phyloP scores from a whole-genome alignment of 1,140 invertebrate species.

The Pentalonia nigronervosa region DNA sequence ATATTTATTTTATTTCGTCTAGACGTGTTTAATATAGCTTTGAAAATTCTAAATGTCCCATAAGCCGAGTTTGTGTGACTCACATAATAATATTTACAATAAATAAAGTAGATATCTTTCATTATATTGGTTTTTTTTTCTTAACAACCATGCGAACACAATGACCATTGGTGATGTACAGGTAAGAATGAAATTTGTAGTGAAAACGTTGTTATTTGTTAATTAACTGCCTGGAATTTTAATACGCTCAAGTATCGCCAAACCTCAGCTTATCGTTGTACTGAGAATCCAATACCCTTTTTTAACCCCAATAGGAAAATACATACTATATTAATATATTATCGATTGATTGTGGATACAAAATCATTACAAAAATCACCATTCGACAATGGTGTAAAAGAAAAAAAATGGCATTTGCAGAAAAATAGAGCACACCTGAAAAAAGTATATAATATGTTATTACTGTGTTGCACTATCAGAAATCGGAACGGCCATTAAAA shows the following conservation, averaged over 20 bases:
- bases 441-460: background rate
- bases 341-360: background rate
- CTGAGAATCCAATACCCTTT: background rate
- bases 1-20: conserved; percentile 52
- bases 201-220: background rate
- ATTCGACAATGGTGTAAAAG: background rate
- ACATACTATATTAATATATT: background rate
- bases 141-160: background rate
- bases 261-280: background rate
- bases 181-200: background rate
- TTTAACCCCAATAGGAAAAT: too few relatives aligned
- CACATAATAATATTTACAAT: conserved; percentile 12
- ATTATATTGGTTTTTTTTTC: conserved; percentile 8
- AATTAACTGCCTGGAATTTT: background rate
- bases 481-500: background rate
- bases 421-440: background rate
- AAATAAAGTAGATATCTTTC: background rate
- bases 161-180: background rate
- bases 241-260: background rate
- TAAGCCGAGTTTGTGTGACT: background rate
- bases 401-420: background rate
- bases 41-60: background rate
- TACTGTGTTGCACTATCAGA: background rate
- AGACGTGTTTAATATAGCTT: conserved; percentile 44
- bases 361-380: background rate